Percentiles rank a stretch among this genome's conserved stretches.
phyloP scores from a whole-genome alignment of 2,888 invertebrate genomes.

The Sarcophaga variegata region DNA sequence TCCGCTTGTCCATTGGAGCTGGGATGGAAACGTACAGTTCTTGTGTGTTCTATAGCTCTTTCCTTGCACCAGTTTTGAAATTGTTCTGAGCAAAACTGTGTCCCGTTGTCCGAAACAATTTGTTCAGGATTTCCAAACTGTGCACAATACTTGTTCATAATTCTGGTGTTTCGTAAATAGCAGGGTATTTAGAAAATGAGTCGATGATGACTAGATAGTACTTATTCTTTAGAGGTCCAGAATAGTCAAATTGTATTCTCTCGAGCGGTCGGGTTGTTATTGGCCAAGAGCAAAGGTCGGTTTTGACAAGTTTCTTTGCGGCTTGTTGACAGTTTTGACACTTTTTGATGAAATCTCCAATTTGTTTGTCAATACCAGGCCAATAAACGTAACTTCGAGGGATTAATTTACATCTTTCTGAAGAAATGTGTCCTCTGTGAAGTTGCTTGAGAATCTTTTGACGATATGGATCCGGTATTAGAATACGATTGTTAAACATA shows the following conservation, averaged over 20 bases:
- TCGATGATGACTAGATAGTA: conserved; percentile 18
- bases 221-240: background rate
- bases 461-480: too few relatives aligned
- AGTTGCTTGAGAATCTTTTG: conserved; percentile 26
- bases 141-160: conserved; percentile 17
- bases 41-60: conserved; percentile 20
- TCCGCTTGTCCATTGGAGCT: conserved; percentile 50
- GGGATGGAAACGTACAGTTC: conserved; percentile 30
- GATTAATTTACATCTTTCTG: conserved; percentile 19
- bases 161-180: conserved; percentile 25
- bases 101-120: conserved; percentile 40
- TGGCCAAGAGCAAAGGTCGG: too few relatives aligned
- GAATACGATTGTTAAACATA: too few relatives aligned
- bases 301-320: too few relatives aligned
- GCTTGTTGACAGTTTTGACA: too few relatives aligned
- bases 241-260: too few relatives aligned
- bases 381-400: conserved; percentile 72
- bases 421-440: conserved; percentile 24
- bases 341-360: background rate
- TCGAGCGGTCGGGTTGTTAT: too few relatives aligned
- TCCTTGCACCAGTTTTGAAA: conserved; percentile 23
- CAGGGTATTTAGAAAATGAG: conserved; percentile 24
- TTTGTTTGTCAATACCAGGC: conserved; percentile 73
- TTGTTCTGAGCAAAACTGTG: background rate
- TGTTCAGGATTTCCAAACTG: conserved; percentile 36